A percentile compares a stretch with the other conserved stretches of the same genome.
These are phyloP conservation scores for Nomada fabriciana DNA, from an alignment of 2,888 invertebrate species.

Conservation along the genomic window DNA sequence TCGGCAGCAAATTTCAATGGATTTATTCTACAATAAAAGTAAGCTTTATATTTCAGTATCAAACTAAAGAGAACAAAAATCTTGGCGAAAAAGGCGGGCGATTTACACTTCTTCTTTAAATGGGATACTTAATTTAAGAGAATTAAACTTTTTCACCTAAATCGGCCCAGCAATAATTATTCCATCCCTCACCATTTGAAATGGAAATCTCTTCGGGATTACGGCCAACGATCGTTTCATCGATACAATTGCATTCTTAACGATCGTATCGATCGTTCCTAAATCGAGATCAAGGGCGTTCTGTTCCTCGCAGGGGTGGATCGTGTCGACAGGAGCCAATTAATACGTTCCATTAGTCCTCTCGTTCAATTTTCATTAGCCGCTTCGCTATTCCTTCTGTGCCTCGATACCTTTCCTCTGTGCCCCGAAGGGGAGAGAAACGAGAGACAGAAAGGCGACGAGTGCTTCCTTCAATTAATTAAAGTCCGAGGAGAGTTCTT, in stretches of 20 bases:
- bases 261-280: background rate
- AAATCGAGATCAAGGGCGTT: slow-evolving; percentile 18
- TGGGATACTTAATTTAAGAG: background rate
- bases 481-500: slow-evolving; percentile 22
- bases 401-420: slow-evolving; percentile 22
- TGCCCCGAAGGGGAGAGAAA: background rate
- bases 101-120: background rate
- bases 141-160: background rate
- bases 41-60: too few species aligned
- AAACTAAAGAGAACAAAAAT: too few species aligned
- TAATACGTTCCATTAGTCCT: slow-evolving; percentile 51
- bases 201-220: background rate
- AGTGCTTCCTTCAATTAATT: slow-evolving; percentile 54
- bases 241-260: slow-evolving; percentile 6
- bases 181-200: background rate
- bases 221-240: background rate
- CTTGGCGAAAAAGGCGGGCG: background rate
- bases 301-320: background rate
- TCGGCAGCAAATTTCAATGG: too few species aligned
- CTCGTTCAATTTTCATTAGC: slow-evolving; percentile 56
- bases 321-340: slow-evolving; percentile 28
- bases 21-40: too few species aligned
- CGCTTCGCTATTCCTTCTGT: slow-evolving; percentile 31
- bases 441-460: background rate
- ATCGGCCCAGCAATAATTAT: background rate